Evolutionary conservation across 2,113 vertebrate genomes (phyloP), one percentile per base, ranked within the genome.

Genomic region (Dunckerocampus dactyliophorus): DNA sequence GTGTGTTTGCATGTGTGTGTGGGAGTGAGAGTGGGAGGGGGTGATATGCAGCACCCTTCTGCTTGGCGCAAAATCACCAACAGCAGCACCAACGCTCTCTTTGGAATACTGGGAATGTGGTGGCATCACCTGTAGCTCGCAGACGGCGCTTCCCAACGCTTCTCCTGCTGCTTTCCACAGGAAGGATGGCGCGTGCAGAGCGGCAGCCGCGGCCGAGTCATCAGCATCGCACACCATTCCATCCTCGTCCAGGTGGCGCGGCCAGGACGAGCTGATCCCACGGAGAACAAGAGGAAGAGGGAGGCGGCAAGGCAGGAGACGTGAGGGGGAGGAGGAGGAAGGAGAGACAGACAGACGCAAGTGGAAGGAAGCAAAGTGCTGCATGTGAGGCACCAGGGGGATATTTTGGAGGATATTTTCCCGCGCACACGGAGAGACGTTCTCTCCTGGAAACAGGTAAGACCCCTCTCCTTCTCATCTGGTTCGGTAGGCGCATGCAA

Each of bases 251-350:
- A 48, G 67, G 63, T 63, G 79, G 63, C 63, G 74, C 72, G 71
- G 68, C 75, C 74, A 80, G 60, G 56, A 81, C 70, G 12, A 75
- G 77, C 65, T 83, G 78, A 74, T 64, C 47, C 51, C 51, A 28
- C 34, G 47, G 56, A 64, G 34, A 8, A 52, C 46, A 16, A 51
- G 19, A 9, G 28, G 60, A 34, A 57, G 21, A 47, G 43, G 51
- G 13, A 34, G 51, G n/a, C 17, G 2, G 22, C 47, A 57, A 46
- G 55, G 37, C 46, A 15, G 56, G 59, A 76, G 71, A 79, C 77
- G 80, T 75, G 77, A 69, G 74, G 78, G 80, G 82, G 82, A 10
- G 61, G 56, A 64, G 57, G 69, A 34, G 53, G 58, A 76, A 45
- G 42, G 63, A 72, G 58, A 39, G 49, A 45, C 54, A 69, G 57